Evolutionary conservation across 1,140 invertebrate species (phyloP), one percentile per base, ranked within the genome.

Genomic region (Diachasma alloeum): DNA sequence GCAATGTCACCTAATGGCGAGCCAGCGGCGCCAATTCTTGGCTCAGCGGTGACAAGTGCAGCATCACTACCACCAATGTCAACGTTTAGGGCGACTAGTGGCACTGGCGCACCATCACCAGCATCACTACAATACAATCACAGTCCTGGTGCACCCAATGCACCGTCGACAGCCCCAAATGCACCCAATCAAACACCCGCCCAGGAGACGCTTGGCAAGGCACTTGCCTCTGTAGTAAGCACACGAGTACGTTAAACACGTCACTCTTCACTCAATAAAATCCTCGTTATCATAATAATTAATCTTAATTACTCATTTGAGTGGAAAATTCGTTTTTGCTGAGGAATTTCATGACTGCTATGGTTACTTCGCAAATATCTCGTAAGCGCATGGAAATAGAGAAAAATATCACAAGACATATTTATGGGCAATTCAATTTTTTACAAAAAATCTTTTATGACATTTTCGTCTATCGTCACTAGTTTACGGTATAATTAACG

Each of bases 51-150:
- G 80, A 93, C 92, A 83, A 93, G 88, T 74, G 91, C 92, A 79
- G 91, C 91, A 79, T 94, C 95, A 72, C 91, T 98, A 88, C 97
- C 97, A 75, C 97, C 97, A 44, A 98, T 98, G 96, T 97, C 96
- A 72, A 96, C 95, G 78, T 96, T 98, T 91, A 92, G 96, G 42
- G 83, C 88, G 76, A 87, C 87, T 79, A 83, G 83, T 70, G 86
- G 87, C 71, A 83, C 91, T 85, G 87, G 86, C 66, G 87, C 91
- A 80, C 91, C 92, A 31, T 92, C 92, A 80, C 91, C 93, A 85
- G 92, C 92, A 76, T 89, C 90, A 37, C 86, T 91, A 81, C 88
- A 91, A 82, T 88, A 88, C 80, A 89, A 85, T 81, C 87, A 91
- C 81, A 90, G 90, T 81, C 86, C 86, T 42, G 84, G 84, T 70